Conservation (phyloP, 2,113 vertebrate species). For the Sinocyclocheilus grahami region DNA sequence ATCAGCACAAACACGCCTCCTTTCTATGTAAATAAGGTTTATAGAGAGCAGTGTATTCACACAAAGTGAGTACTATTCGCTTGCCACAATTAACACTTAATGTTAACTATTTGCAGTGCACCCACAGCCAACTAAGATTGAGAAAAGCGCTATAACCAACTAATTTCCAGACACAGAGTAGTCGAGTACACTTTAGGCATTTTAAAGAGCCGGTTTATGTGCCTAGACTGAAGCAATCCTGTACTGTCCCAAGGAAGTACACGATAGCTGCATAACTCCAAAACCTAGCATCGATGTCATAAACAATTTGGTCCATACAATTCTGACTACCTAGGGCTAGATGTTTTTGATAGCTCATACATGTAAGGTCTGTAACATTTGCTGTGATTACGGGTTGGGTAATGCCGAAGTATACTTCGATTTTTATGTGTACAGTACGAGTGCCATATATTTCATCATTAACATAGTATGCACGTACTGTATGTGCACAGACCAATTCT, state of each 20-base stretch:
- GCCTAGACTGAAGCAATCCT: neutral
- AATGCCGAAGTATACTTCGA: neutral
- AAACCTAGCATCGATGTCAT: neutral
- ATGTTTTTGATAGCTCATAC: too few species aligned
- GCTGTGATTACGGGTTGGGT: neutral
- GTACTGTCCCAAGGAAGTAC: neutral
- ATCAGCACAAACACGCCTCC: neutral
- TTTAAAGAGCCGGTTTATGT: neutral
- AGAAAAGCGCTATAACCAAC: neutral
- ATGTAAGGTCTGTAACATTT: neutral
- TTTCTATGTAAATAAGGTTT: neutral
- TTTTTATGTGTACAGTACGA: neutral
- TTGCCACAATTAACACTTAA: neutral
- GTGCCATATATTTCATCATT: neutral
- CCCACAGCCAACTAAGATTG: neutral
- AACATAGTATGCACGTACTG: neutral
- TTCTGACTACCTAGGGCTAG: neutral
- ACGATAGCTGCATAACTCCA: neutral
- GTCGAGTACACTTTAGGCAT: neutral
- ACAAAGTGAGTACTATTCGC: neutral
- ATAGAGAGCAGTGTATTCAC: neutral
- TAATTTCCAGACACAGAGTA: neutral
- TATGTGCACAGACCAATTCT: neutral
- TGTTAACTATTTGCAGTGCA: neutral
- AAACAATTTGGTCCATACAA: neutral